Base-by-base conservation (phyloP, 2,888 invertebrate species). In the Eledona agricola region DNA sequence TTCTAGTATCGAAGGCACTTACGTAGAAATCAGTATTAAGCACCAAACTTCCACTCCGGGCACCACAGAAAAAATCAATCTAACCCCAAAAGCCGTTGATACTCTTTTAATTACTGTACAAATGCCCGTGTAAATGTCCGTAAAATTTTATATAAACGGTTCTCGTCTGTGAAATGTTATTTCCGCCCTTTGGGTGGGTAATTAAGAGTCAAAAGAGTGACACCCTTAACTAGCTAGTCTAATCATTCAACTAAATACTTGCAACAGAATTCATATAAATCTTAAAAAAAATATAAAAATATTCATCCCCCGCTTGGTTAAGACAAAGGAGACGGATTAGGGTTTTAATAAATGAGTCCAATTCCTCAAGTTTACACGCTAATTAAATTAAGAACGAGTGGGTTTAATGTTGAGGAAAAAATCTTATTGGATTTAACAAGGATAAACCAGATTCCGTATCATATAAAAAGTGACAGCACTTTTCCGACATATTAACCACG, bases 401-500 rank as follows among this genome's bases (percentile, higher is more conserved):
- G 11, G 55, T 53, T 56, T 32, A 67, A 67, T 62, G 59, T 59
- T 58, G 61, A 64, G n/a, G 63, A 63, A 56, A 64, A 66, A 69
- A 69, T 69, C 67, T 63, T 63, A 69, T 69, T 65, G 66, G 62
- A 56, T 59, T 55, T 58, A 64, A 59, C 59, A 58, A 56, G 62
- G 63, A 64, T 65, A 69, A 65, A 62, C 59, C 59, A 58, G 57
- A 57, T 59, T 54, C 52, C 49, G 57, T 54, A 55, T 51, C 19
- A 56, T 58, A 58, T 55, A 69, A 71, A 70, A 72, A 72, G 71
- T 72, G 72, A 73, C 74, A 73, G 68, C 64, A 69, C 64, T 72
- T 74, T 73, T 74, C 72, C 72, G 65, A 70, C 66, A 70, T 73
- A 75, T 75, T 74, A 74, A 73, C 73, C 74, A 73, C 74, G 72